A percentile compares a stretch with the other conserved stretches of the same genome.
These are phyloP conservation scores for Chloropsis hardwickii DNA, from an alignment of 2,113 vertebrate species.

Conservation along the genomic window DNA sequence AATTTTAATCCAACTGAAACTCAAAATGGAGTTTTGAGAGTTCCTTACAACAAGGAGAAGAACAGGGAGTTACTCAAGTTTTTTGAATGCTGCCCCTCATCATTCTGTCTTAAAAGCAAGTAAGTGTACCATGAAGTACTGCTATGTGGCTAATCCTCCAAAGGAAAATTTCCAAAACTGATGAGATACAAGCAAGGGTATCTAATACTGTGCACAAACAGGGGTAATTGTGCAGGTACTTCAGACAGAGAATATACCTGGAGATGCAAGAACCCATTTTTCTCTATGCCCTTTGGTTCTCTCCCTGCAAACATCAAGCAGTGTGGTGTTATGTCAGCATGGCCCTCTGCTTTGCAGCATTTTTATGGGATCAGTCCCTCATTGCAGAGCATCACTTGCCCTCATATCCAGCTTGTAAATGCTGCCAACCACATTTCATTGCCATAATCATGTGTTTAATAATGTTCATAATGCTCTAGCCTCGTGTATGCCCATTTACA, in stretches of 20 bases:
- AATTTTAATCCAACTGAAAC: background rate
- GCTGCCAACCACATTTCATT: background rate
- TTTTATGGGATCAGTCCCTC: background rate
- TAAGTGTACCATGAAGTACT: background rate
- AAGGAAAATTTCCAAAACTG: background rate
- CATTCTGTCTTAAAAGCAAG: background rate
- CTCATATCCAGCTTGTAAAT: background rate
- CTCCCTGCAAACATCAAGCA: background rate
- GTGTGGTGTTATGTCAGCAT: fast-evolving
- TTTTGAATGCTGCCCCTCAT: background rate
- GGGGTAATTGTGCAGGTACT: background rate
- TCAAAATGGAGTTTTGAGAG: background rate
- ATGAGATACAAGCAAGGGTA: fast-evolving
- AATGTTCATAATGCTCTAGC: background rate
- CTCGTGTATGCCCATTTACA: background rate
- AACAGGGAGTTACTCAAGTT: background rate
- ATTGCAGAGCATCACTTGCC: background rate
- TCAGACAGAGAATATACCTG: background rate
- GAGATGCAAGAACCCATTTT: background rate
- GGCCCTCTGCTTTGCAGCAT: background rate
- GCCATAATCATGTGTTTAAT: background rate
- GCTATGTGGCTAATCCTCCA: background rate
- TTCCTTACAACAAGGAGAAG: background rate
- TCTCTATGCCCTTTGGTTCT: background rate
- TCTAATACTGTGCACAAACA: background rate